phyloP scores from a whole-genome alignment of 2,113 vertebrate species.

The Thryonomys swinderianus region DNA sequence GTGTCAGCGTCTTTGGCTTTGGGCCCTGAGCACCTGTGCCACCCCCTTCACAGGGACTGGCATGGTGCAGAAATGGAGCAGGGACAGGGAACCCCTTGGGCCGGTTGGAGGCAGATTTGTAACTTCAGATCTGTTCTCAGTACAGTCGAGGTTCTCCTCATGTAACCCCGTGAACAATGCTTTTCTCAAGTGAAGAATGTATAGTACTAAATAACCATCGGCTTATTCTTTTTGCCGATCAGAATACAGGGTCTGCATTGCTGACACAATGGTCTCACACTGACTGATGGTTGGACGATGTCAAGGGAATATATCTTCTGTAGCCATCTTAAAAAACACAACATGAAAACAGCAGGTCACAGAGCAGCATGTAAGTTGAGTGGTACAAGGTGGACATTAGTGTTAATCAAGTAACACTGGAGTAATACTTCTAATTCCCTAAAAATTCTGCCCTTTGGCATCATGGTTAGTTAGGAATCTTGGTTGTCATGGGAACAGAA shows the following conservation, averaged over 20 bases:
- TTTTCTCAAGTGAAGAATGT: slow-evolving; percentile 38
- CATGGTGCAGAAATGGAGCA: neutral
- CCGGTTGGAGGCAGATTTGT: neutral
- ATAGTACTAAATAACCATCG: neutral
- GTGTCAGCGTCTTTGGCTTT: neutral
- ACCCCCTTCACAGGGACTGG: neutral
- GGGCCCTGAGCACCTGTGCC: neutral
- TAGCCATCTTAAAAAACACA: neutral
- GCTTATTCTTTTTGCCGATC: neutral
- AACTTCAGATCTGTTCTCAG: slow-evolving; percentile 12
- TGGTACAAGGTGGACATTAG: neutral
- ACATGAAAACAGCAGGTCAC: neutral
- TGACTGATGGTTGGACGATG: neutral
- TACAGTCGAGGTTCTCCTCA: neutral
- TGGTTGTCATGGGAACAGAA: neutral
- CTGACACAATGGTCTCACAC: neutral
- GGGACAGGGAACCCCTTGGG: neutral
- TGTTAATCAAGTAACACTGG: neutral
- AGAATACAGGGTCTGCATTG: neutral
- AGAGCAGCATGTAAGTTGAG: neutral
- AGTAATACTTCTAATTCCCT: neutral
- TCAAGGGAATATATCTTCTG: neutral
- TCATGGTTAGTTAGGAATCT: neutral
- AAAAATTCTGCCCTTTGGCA: neutral
- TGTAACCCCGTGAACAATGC: neutral